Evolutionary conservation across 2,888 invertebrate species (phyloP).

Genomic region (Clivina fossor): DNA sequence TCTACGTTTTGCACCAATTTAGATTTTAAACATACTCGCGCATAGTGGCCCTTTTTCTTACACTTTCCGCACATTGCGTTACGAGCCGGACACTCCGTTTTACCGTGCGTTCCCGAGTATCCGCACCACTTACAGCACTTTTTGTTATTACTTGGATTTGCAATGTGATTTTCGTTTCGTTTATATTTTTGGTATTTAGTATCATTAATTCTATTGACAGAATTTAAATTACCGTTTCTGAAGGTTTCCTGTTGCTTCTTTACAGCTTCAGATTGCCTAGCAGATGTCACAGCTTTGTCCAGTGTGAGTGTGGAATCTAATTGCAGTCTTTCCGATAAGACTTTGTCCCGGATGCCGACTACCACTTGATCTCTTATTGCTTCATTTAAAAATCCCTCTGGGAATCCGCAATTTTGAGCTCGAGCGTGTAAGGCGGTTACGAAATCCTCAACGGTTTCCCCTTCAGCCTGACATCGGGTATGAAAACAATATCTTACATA

Average conservation of each 20-base stretch:
- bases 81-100: conserved; percentile 22
- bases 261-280: conserved; percentile 24
- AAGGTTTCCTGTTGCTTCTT: conserved; percentile 31
- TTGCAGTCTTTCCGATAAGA: conserved; percentile 29
- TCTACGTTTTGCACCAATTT: not conserved
- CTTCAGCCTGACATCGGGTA: conserved; percentile 20
- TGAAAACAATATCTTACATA: conserved; percentile 32
- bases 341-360: conserved; percentile 29
- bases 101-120: not conserved
- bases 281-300: conserved; percentile 28
- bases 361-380: conserved; percentile 34
- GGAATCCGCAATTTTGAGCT: conserved; percentile 30
- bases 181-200: not conserved
- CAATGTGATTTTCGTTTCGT: not conserved
- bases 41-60: conserved; percentile 19
- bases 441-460: conserved; percentile 31
- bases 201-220: too few species aligned
- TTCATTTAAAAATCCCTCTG: conserved; percentile 22
- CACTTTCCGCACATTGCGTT: conserved; percentile 27
- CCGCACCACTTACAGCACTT: conserved; percentile 14
- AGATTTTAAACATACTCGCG: conserved; percentile 14
- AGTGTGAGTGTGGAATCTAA: conserved; percentile 26
- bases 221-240: too few species aligned
- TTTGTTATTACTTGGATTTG: not conserved
- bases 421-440: conserved; percentile 29